Evolutionary conservation across 2,797 vertebrate genomes (phyloP), one percentile per base, ranked within the genome.

Genomic region (Pygocentrus nattereri): DNA sequence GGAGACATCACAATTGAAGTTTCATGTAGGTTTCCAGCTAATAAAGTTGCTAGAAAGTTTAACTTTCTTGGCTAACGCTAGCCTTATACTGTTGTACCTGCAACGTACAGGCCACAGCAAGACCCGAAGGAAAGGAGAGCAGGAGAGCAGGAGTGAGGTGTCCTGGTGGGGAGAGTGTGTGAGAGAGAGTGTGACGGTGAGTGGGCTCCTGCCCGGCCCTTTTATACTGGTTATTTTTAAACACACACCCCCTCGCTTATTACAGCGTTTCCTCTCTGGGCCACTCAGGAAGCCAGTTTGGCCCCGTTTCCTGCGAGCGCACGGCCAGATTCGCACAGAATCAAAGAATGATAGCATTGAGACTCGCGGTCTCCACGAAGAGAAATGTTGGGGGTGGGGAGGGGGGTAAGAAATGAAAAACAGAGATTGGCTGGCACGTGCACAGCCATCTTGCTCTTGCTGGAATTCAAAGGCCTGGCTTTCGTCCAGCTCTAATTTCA

Each of bases 211-310:
- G 88, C 3, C 72, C 91, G 15, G 80, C 91, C 95, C 90, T 98
- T 98, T 95, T 98, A 98, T 98, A 98, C 92, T 91, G 6, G 97
- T 97, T 98, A 98, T 98, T 98, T 98, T 98, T 98, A 98, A 96
- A 96, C 94, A 38, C 93, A 90, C 94, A 92, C 95, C 95, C 96
- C 64, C 95, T 91, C 93, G 95, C 95, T 95, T 95, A 95, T 97
- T 96, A 95, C 95, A 92, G 93, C 84, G 94, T 95, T 97, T 96
- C 97, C 97, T 97, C 95, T 95, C 93, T 85, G 93, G 93, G 93
- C 93, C 92, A 91, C 92, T 96, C 97, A 98, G 98, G 98, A 99
- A 99, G 94, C 95, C 94, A 90, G 90, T 95, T 97, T 95, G 95
- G 96, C 96, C 94, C 93, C 88, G 92, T 95, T 98, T 98, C 97